Conservation (phyloP, 2,888 invertebrate genomes). For the Tinea trinotella region DNA sequence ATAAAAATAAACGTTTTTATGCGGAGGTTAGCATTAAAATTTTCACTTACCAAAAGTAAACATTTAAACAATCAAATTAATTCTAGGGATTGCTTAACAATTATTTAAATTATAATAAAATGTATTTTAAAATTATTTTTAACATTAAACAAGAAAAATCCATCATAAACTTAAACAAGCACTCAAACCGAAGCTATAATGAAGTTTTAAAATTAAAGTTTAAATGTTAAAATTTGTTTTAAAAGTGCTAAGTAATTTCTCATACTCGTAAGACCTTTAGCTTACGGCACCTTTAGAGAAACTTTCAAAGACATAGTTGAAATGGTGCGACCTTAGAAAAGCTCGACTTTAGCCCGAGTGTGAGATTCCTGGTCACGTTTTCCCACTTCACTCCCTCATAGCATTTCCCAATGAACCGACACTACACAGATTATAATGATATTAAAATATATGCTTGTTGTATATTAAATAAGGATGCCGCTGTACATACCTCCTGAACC, state of each 20-base stretch:
- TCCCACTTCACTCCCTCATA: slow-evolving; percentile 9
- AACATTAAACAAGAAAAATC: not conserved
- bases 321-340: slow-evolving; percentile 41
- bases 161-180: not conserved
- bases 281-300: slow-evolving; percentile 6
- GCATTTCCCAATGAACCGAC: not conserved
- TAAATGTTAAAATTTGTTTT: not conserved
- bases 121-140: not conserved
- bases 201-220: not conserved
- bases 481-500: not conserved
- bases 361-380: slow-evolving; percentile 18
- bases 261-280: not conserved
- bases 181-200: not conserved
- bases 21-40: too few relatives aligned
- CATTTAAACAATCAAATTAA: too few relatives aligned
- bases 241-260: not conserved
- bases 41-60: too few relatives aligned
- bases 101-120: not conserved
- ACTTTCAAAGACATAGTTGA: slow-evolving; percentile 36
- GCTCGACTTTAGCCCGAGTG: slow-evolving; percentile 33
- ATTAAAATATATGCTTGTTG: slow-evolving; percentile 6
- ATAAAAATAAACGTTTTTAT: too few relatives aligned
- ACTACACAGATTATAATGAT: not conserved
- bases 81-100: too few relatives aligned
- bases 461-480: not conserved